Base-by-base conservation (phyloP, 2,888 invertebrate genomes). In the Portevinia maculata region DNA sequence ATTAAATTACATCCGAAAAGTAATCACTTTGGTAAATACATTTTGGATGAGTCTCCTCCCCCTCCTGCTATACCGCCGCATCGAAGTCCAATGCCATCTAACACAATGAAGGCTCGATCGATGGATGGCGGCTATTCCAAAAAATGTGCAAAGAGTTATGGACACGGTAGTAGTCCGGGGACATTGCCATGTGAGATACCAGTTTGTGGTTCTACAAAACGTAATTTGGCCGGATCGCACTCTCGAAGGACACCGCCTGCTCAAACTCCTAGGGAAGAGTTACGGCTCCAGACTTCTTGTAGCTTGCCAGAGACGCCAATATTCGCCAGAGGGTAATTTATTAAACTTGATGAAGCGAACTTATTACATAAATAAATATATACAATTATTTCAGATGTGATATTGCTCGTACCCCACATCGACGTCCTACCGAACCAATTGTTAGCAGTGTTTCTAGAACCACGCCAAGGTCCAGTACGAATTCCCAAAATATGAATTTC, bases 281-380 rank as follows among this genome's bases (percentile, higher is more conserved):
- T 91, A 85, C 93, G 93, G 84, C 88, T 96, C 89, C 96, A 96
- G 90, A 96, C 96, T 3, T 96, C 96, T 0, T 96, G 96, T 86
- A 96, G 96, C 87, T 91, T 96, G 74, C 96, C 96, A n/a, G 96
- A 96, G 91, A 96, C 96, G 0, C 96, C 96, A 0, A 96, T 96
- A 81, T 96, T 96, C 90, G 95, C 96, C 3, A 92, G 96, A 85
- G 96, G 96, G 91, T 90, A 84, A 84, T 55, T 21, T 32, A 13
- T 13, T 6, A n/a, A 24, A 17, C 32, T 24, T 30, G 5, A 17
- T 4, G 5, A n/a, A 9, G n/a, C 8, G 15, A 8, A 4, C 17
- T 32, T 5, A 1, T 28, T 8, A 21, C 11, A 13, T 5, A 9
- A n/a, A 37, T n/a, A n/a, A 34, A 19, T 30, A 15, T 11, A 7